These are phyloP conservation scores for Acanthaster planci DNA, from an alignment of 35 echinoderm and acorn worm genomes.

Conservation along the genomic window DNA sequence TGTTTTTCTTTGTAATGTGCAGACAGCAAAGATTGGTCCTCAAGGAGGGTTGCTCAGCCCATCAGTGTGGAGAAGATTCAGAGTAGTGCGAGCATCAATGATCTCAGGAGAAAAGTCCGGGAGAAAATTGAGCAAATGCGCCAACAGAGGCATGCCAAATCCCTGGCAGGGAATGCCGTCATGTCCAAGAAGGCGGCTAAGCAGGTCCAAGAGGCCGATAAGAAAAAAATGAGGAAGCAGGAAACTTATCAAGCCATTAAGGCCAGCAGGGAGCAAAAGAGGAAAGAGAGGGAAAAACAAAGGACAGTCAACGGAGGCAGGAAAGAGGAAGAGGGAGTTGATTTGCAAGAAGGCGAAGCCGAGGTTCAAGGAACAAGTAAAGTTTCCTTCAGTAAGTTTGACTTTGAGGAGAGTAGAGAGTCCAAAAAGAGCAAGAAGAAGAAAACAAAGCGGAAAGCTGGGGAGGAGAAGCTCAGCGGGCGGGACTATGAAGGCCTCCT, in stretches of 20 bases:
- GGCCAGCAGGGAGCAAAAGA: conserved; percentile 33
- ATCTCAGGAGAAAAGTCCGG: conserved; percentile 75
- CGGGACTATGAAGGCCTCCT: conserved; percentile 72
- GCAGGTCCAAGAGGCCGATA: conserved; percentile 45
- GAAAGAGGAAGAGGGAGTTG: background rate
- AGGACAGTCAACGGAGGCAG: conserved; percentile 39
- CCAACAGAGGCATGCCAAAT: conserved; percentile 47
- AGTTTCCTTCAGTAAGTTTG: conserved; percentile 82
- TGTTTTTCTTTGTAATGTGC: background rate
- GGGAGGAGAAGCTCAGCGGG: conserved; percentile 58
- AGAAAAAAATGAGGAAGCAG: conserved; percentile 52
- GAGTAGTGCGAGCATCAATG: conserved; percentile 55
- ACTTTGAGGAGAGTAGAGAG: conserved; percentile 50
- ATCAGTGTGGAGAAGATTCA: conserved; percentile 64
- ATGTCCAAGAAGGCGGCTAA: conserved; percentile 46
- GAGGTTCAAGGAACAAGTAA: background rate
- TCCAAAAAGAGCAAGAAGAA: background rate
- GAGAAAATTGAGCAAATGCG: conserved; percentile 51
- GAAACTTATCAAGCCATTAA: conserved; percentile 56
- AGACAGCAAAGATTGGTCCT: background rate
- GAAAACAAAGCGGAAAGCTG: conserved; percentile 71
- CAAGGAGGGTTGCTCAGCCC: conserved; percentile 23
- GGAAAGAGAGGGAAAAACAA: conserved; percentile 43
- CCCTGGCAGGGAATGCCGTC: background rate
- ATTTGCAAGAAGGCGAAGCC: conserved; percentile 29